Conservation (phyloP, 2,888 invertebrate species). For the Spialia ferax region DNA sequence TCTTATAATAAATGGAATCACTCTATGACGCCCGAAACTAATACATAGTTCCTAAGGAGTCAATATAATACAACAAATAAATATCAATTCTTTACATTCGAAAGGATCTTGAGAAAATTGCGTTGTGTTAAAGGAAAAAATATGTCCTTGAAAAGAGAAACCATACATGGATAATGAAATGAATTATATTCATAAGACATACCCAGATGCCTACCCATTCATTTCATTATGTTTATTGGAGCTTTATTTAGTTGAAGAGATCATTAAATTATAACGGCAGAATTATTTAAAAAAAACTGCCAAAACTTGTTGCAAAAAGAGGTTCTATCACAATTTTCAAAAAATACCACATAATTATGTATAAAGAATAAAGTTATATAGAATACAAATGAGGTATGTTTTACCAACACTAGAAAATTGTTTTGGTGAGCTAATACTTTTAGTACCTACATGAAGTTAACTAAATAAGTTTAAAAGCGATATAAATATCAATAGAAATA, state of each 20-base stretch:
- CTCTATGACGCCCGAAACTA: constrained; percentile 75
- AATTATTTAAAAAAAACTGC: constrained; percentile 1
- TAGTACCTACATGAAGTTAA: constrained; percentile 56
- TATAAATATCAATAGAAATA: constrained; percentile 33
- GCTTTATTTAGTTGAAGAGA: constrained; percentile 34
- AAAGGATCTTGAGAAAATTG: constrained; percentile 46
- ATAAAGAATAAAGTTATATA: constrained; percentile 24
- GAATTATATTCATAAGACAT: constrained; percentile 15
- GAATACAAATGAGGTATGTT: constrained; percentile 53
- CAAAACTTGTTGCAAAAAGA: constrained; percentile 14
- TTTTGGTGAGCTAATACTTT: constrained; percentile 84
- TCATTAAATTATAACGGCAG: constrained; percentile 25
- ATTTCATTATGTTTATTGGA: constrained; percentile 15
- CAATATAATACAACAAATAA: constrained; percentile 72
- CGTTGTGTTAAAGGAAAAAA: constrained; percentile 19
- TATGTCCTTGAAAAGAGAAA: constrained; percentile 19
- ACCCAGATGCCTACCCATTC: constrained; percentile 1
- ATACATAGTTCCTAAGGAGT: constrained; percentile 61
- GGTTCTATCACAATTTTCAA: constrained; percentile 56
- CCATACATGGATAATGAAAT: constrained; percentile 4
- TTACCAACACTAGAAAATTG: constrained; percentile 67
- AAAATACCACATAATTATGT: constrained; percentile 25
- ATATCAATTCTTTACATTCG: constrained; percentile 45
- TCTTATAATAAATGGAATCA: constrained; percentile 86
- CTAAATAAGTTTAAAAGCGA: constrained; percentile 59